phyloP scores from a whole-genome alignment of 2,888 invertebrate genomes.

The Geophilus truncorum region DNA sequence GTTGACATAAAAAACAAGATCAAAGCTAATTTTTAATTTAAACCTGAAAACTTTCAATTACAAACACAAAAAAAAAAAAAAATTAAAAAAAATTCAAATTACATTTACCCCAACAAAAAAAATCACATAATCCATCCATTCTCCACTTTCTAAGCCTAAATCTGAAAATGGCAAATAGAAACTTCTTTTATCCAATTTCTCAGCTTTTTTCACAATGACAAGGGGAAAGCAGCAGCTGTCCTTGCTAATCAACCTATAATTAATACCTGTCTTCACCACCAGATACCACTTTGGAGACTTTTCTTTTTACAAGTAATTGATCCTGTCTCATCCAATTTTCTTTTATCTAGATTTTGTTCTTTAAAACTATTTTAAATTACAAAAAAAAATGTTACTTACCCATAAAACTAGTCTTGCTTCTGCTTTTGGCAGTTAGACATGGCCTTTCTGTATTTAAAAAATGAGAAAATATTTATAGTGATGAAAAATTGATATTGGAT shows the following conservation, averaged over 20 bases:
- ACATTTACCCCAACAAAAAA: neutral
- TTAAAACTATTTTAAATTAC: neutral
- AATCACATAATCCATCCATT: neutral
- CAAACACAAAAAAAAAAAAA: neutral
- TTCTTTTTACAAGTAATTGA: neutral
- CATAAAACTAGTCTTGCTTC: conserved; percentile 63
- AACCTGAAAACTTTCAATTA: too few relatives aligned
- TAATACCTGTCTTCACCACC: neutral
- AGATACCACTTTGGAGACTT: neutral
- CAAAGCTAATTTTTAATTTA: too few relatives aligned
- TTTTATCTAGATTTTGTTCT: neutral
- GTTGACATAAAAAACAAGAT: too few relatives aligned
- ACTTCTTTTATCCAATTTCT: neutral
- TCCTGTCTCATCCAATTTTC: neutral
- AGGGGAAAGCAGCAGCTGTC: neutral
- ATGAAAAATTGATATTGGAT: neutral
- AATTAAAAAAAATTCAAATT: neutral
- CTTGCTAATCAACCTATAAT: neutral
- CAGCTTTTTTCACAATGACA: neutral
- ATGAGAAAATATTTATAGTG: neutral
- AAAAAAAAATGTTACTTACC: conserved; percentile 50
- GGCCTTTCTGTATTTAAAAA: conserved; percentile 58
- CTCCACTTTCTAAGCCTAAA: neutral
- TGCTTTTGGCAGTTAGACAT: conserved; percentile 74
- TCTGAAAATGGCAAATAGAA: neutral